Evolutionary conservation across 2,113 vertebrate species (phyloP).

Genomic region (Cyphomyrus discorhynchus): DNA sequence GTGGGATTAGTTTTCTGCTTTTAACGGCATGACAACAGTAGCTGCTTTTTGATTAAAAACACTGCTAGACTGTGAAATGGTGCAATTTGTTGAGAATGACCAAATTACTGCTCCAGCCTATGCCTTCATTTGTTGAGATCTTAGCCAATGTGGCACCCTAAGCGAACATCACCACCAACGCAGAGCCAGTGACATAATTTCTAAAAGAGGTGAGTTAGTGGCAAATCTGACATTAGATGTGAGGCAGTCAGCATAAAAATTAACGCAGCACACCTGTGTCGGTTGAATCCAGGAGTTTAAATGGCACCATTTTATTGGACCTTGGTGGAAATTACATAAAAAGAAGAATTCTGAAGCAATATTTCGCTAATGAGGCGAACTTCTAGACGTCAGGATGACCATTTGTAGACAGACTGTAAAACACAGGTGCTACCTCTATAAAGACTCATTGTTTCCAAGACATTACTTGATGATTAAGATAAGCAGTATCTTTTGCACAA

Average conservation of each 20-base stretch:
- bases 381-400: not conserved
- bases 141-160: not conserved
- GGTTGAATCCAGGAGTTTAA: not conserved
- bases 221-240: not conserved
- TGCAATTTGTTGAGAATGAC: not conserved
- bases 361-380: not conserved
- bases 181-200: not conserved
- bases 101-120: not conserved
- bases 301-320: not conserved
- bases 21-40: conserved; percentile 24
- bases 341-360: not conserved
- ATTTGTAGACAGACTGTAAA: not conserved
- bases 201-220: not conserved
- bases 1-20: conserved; percentile 19
- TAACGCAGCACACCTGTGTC: not conserved
- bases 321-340: not conserved
- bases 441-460: not conserved
- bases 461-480: not conserved
- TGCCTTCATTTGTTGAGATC: not conserved
- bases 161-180: not conserved
- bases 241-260: not conserved
- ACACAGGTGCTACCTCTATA: not conserved
- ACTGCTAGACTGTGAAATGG: not conserved
- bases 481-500: conserved; percentile 10
- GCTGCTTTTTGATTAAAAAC: conserved; percentile 41